These are phyloP conservation scores for Setophaga kirtlandii DNA, from an alignment of 2,113 vertebrate species.

Conservation along the genomic window DNA sequence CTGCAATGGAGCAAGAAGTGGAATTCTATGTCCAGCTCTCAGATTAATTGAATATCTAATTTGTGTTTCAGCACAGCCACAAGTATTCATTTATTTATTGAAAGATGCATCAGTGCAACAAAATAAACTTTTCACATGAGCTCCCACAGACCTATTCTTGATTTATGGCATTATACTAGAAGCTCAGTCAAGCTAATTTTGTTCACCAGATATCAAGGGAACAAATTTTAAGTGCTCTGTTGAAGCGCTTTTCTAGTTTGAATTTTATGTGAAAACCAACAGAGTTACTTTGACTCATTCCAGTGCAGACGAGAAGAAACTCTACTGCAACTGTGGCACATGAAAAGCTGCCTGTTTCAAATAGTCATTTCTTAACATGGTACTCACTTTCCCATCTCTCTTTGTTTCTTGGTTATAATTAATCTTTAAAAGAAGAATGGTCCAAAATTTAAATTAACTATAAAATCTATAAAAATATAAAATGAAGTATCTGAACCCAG, in stretches of 20 bases:
- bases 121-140: not conserved
- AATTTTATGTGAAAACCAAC: not conserved
- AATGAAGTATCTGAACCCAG: not conserved
- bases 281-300: not conserved
- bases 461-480: slow-evolving; percentile 1
- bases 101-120: not conserved
- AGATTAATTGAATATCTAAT: not conserved
- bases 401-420: slow-evolving; percentile 1
- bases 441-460: slow-evolving; percentile 18
- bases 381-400: not conserved
- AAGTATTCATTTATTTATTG: not conserved
- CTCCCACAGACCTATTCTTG: not conserved
- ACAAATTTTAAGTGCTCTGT: not conserved
- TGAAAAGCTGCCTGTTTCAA: not conserved
- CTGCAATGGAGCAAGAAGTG: not conserved
- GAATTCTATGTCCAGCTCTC: not conserved
- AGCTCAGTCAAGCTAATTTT: slow-evolving; percentile 2
- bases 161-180: not conserved
- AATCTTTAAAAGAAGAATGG: not conserved
- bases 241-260: not conserved
- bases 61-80: not conserved
- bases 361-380: not conserved
- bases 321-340: not conserved
- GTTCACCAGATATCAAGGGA: not conserved
- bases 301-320: not conserved